Evolutionary conservation across 2,797 vertebrate genomes (phyloP).

Genomic region (Carcharodon carcharias): DNA sequence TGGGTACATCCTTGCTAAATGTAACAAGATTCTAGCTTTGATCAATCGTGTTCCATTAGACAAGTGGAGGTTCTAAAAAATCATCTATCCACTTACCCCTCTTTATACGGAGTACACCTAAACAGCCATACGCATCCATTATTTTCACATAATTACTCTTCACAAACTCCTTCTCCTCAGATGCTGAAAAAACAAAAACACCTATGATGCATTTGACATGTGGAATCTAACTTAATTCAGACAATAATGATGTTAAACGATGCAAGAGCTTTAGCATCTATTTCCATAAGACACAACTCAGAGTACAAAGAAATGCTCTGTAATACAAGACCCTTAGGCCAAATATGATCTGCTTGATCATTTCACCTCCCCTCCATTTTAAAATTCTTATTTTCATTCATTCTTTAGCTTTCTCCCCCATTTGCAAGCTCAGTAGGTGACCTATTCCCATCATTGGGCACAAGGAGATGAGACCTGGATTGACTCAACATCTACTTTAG

Average conservation of each 20-base stretch:
- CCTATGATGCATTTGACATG: constrained; percentile 39
- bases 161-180: constrained; percentile 65
- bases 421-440: neutral
- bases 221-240: neutral
- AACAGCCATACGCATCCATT: constrained; percentile 62
- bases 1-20: neutral
- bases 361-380: neutral
- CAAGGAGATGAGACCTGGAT: neutral
- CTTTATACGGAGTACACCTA: constrained; percentile 61
- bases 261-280: neutral
- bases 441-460: neutral
- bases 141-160: constrained; percentile 63
- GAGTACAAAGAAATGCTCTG: neutral
- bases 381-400: neutral
- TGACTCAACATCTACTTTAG: neutral
- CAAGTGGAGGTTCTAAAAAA: neutral
- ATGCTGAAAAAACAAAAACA: constrained; percentile 54
- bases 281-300: neutral
- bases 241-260: neutral
- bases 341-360: neutral
- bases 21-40: neutral
- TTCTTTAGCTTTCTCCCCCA: neutral
- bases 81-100: constrained; percentile 54
- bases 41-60: neutral
- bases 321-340: neutral